Conservation (phyloP, 2,888 invertebrate species). For the Clunio marinus region DNA sequence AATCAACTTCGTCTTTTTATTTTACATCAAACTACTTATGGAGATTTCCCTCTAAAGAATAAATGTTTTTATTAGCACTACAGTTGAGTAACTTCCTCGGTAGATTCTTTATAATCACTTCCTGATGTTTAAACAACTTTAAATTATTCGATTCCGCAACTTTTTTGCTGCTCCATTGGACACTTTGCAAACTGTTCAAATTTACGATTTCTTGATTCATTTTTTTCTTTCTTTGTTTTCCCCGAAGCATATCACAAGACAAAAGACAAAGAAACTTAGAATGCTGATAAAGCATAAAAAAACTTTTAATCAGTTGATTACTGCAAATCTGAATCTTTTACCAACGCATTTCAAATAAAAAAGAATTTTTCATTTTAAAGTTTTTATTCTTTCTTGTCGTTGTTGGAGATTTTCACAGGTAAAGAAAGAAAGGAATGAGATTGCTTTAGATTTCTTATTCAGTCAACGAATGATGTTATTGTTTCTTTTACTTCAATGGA, state of each 20-base stretch:
- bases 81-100: too few species aligned
- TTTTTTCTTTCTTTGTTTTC: too few species aligned
- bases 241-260: background rate
- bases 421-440: background rate
- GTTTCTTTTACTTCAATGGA: background rate
- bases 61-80: too few species aligned
- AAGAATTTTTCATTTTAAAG: background rate
- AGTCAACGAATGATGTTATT: background rate
- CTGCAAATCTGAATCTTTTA: conserved; percentile 34
- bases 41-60: too few species aligned
- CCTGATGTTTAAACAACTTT: too few species aligned
- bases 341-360: conserved; percentile 9
- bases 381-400: background rate
- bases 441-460: background rate
- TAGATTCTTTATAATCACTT: too few species aligned
- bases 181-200: too few species aligned
- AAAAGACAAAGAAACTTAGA: background rate
- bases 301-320: conserved; percentile 37
- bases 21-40: too few species aligned
- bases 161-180: too few species aligned
- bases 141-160: too few species aligned
- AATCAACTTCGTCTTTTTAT: too few species aligned
- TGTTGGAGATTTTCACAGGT: background rate
- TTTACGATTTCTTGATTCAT: too few species aligned
- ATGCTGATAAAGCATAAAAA: conserved; percentile 22